These are phyloP conservation scores for Chrysina gloriosa DNA, from an alignment of 2,888 invertebrate species.

Conservation along the genomic window DNA sequence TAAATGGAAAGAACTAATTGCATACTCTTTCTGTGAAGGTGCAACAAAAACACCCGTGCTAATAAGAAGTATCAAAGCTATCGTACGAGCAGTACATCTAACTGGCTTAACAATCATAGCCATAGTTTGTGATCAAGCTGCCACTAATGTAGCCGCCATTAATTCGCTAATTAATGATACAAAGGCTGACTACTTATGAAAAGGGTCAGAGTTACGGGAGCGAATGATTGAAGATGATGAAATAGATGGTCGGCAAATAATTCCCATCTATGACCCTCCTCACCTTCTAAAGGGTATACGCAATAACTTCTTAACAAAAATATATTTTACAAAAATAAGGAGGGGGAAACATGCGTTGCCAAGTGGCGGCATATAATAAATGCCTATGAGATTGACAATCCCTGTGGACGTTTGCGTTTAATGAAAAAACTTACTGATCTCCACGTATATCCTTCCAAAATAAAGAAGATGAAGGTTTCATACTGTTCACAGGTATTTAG, in stretches of 20 bases:
- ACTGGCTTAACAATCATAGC: constrained; percentile 40
- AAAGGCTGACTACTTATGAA: background rate
- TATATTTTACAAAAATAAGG: background rate
- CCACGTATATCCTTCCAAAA: background rate
- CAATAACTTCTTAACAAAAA: constrained; percentile 4
- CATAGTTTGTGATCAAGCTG: constrained; percentile 46
- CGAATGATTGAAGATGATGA: background rate
- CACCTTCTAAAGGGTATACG: constrained; percentile 27
- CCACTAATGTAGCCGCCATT: constrained; percentile 30
- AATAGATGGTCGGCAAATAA: constrained; percentile 10
- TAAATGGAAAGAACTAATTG: constrained; percentile 38
- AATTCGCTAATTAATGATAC: background rate
- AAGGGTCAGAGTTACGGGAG: background rate
- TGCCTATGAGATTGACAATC: background rate
- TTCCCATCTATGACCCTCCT: constrained; percentile 24
- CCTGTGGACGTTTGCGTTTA: background rate
- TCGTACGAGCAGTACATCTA: constrained; percentile 32
- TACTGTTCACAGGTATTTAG: constrained; percentile 9
- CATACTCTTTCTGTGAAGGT: constrained; percentile 21
- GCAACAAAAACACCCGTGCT: constrained; percentile 22
- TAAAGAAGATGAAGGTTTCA: constrained; percentile 2
- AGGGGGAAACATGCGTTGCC: background rate
- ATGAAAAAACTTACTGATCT: background rate
- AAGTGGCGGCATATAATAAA: background rate
- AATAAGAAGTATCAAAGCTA: constrained; percentile 9